Percentiles rank a stretch among this genome's conserved stretches.
These are phyloP conservation scores for Musca domestica DNA, from an alignment of 1,140 invertebrate species.

Conservation along the genomic window DNA sequence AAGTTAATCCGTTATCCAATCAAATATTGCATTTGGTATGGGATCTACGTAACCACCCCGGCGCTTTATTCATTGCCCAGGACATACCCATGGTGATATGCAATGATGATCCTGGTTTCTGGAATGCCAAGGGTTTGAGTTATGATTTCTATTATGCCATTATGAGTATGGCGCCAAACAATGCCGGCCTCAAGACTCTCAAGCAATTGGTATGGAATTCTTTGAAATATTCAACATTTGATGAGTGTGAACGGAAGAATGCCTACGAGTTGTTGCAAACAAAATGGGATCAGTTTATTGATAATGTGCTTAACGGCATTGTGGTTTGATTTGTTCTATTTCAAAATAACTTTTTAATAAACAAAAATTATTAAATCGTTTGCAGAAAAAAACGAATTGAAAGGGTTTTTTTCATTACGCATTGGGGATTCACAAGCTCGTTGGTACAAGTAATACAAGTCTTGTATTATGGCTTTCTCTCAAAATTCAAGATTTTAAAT, in stretches of 20 bases:
- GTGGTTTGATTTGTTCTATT: no score
- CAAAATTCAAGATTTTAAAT: no score
- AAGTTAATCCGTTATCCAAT: slow-evolving; percentile 79
- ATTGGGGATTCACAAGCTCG: no score
- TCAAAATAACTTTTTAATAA: no score
- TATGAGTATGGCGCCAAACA: slow-evolving; percentile 64
- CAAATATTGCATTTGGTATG: slow-evolving; percentile 70
- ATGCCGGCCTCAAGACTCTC: slow-evolving; percentile 63
- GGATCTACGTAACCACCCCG: slow-evolving; percentile 81
- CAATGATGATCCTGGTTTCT: slow-evolving; percentile 68
- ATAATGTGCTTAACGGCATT: no score
- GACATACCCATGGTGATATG: slow-evolving; percentile 63
- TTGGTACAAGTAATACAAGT: no score
- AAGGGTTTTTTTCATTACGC: no score
- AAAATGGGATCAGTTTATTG: no score
- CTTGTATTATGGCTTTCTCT: no score
- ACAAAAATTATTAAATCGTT: no score
- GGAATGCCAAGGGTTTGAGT: slow-evolving; percentile 64
- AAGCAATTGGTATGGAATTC: slow-evolving; percentile 73
- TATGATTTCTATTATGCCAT: slow-evolving; percentile 75
- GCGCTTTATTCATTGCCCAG: slow-evolving; percentile 63
- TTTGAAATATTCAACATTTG: slow-evolving; percentile 48
- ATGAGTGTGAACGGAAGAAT: background rate
- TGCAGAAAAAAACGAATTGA: no score
- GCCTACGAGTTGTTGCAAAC: no score